Evolutionary conservation across 1,140 invertebrate genomes (phyloP), one percentile per base, ranked within the genome.

Genomic region (Phthorimaea operculella): DNA sequence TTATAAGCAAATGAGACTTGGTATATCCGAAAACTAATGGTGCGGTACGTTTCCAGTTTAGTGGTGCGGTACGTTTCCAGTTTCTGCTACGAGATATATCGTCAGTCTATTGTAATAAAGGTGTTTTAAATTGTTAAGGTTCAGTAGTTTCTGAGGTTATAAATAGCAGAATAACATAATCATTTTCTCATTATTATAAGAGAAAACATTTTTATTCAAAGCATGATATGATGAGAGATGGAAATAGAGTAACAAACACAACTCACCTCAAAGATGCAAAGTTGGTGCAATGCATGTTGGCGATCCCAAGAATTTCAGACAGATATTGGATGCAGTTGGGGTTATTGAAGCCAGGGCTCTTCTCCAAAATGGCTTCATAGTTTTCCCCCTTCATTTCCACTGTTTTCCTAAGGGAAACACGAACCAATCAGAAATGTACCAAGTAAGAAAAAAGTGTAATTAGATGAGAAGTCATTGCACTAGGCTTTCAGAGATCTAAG

Each of bases 261-360:
- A 62, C 68, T 86, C 89, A 94, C 93, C 90, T 92, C 39, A 96
- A 76, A 45, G 90, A 89, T 60, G 88, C 79, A 87, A 96, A 93
- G 58, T 95, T 89, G 1, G 92, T 92, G 66, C 91, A 90, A 72
- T 91, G 90, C 59, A 90, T 88, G 68, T 88, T 88, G 58, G 90
- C 86, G 62, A 95, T 88, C 53, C 90, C 90, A 75, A 94, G 89
- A 55, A 90, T 87, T 70, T 90, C 89, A 62, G 91, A 88, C 55
- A 96, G 88, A 87, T 91, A 92, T 83, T 90, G 90, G 69, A 95
- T 91, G 87, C 92, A 94, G 86, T 94, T 94, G 39, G 94, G 94
- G 88, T 97, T 97, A 87, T 93, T 92, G 88, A 96, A 96, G 65
- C 93, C 94, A 66, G 92, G 87, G 71, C 93, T 93, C 85, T 92